These are phyloP conservation scores for Hylomyscus alleni DNA, from an alignment of 2,797 vertebrate species.

Conservation along the genomic window DNA sequence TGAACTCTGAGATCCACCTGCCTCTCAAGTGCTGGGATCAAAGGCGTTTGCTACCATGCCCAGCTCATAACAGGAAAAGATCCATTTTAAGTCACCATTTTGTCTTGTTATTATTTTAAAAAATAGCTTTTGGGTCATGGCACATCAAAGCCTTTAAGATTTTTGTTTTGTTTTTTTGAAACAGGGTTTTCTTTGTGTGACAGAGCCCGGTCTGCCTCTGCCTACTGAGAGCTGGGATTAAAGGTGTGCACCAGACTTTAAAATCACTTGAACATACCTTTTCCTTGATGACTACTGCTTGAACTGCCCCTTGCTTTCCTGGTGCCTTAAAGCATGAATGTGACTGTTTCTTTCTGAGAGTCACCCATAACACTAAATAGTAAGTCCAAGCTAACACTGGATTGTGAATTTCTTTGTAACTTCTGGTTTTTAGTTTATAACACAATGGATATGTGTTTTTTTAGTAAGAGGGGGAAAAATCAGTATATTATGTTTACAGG, in stretches of 20 bases:
- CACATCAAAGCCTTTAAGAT: neutral
- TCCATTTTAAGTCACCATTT: neutral
- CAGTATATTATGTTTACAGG: neutral
- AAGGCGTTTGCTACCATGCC: neutral
- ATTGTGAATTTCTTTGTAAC: neutral
- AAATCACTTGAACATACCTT: neutral
- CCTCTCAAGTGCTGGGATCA: neutral
- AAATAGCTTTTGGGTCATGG: neutral
- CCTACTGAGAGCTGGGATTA: neutral
- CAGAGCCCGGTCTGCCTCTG: neutral
- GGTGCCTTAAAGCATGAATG: neutral
- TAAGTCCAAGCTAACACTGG: neutral
- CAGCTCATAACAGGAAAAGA: neutral
- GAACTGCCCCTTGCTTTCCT: neutral
- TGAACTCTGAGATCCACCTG: neutral
- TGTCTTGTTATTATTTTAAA: neutral
- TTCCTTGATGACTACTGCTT: neutral
- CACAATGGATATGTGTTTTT: neutral
- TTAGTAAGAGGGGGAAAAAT: neutral
- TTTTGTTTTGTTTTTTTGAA: neutral
- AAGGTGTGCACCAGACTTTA: neutral
- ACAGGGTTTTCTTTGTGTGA: neutral
- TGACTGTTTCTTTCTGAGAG: neutral
- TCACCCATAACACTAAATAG: neutral
- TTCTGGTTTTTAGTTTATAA: constrained; percentile 13